These are phyloP conservation scores for Neosilurus hyrtlii DNA, from an alignment of 2,797 vertebrate genomes.

Conservation along the genomic window DNA sequence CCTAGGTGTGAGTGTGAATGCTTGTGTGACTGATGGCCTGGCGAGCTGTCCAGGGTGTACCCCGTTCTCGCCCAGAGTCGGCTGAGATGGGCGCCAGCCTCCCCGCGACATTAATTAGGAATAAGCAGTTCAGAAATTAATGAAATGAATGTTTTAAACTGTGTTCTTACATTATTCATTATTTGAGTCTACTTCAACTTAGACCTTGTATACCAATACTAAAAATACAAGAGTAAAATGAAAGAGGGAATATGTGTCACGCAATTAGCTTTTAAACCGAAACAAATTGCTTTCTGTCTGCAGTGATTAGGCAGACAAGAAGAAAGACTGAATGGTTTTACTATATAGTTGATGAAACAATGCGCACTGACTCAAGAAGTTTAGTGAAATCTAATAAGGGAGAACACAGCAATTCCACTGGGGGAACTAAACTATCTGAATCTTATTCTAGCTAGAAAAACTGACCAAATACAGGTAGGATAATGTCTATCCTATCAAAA, in stretches of 20 bases:
- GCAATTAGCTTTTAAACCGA: slow-evolving; percentile 68
- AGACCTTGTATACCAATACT: slow-evolving; percentile 27
- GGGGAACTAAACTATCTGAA: slow-evolving; percentile 32
- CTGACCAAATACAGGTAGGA: too few relatives aligned
- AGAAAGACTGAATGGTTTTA: slow-evolving; percentile 51
- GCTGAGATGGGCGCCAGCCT: too few relatives aligned
- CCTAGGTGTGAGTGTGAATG: too few relatives aligned
- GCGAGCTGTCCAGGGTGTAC: too few relatives aligned
- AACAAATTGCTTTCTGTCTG: slow-evolving; percentile 67
- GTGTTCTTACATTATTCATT: slow-evolving; percentile 25
- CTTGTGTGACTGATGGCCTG: too few relatives aligned
- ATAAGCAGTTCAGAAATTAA: too few relatives aligned
- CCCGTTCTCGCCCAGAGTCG: too few relatives aligned
- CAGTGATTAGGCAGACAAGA: slow-evolving; percentile 62
- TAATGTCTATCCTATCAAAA: slow-evolving; percentile 20
- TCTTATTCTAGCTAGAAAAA: slow-evolving; percentile 53
- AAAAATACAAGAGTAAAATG: slow-evolving; percentile 51
- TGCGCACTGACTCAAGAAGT: slow-evolving; percentile 34
- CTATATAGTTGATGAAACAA: slow-evolving; percentile 43
- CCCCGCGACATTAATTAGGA: too few relatives aligned
- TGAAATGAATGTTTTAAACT: too few relatives aligned
- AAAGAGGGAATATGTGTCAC: slow-evolving; percentile 51
- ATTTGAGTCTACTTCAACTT: slow-evolving; percentile 21
- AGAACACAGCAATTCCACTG: slow-evolving; percentile 60
- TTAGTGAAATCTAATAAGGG: slow-evolving; percentile 61